A percentile compares a stretch with the other conserved stretches of the same genome.
These are phyloP conservation scores for Anthoscopus minutus DNA, from an alignment of 2,113 vertebrate genomes.

Conservation along the genomic window DNA sequence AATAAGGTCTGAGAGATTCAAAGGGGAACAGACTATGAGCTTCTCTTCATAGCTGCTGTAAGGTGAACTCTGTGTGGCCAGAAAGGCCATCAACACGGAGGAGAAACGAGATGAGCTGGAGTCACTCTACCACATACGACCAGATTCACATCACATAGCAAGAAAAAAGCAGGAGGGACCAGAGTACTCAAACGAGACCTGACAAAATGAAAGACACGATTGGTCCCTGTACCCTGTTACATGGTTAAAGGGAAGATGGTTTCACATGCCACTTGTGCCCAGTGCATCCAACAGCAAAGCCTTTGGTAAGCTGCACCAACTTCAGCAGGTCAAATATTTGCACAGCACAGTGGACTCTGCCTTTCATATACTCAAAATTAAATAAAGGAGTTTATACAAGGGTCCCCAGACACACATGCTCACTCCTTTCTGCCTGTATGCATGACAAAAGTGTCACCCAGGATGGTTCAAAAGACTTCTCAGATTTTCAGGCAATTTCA, in stretches of 20 bases:
- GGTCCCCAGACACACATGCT: rapidly evolving
- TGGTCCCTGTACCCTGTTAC: background rate
- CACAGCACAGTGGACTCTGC: background rate
- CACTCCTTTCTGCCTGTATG: background rate
- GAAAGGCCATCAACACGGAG: background rate
- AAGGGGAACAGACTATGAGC: background rate
- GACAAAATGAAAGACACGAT: background rate
- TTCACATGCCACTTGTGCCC: background rate
- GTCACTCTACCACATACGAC: background rate
- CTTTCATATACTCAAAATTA: background rate
- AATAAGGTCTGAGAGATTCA: background rate
- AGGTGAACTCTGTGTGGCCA: background rate
- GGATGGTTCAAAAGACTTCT: background rate
- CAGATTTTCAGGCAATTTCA: background rate
- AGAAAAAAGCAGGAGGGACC: background rate
- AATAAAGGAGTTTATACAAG: background rate
- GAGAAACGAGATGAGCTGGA: background rate
- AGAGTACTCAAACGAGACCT: background rate
- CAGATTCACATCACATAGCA: rapidly evolving
- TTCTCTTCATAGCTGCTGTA: background rate
- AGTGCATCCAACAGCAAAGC: background rate
- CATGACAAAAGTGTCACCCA: background rate
- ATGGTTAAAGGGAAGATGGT: background rate
- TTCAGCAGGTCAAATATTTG: background rate
- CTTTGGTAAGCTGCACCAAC: background rate